Base-by-base conservation (phyloP, 1,140 invertebrate genomes). In the Lasaia peninsularis region DNA sequence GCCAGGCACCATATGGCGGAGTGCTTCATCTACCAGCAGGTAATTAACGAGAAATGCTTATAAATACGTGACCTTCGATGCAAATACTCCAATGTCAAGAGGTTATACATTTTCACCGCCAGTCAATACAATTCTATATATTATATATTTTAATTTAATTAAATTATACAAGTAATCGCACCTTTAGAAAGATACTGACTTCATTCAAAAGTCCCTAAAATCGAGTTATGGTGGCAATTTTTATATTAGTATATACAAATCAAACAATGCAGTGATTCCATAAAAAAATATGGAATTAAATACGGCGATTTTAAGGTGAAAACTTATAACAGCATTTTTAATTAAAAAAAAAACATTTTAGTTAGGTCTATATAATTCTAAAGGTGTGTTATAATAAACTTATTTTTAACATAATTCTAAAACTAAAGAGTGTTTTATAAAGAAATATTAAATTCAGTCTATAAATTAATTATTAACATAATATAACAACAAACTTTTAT, bases 1-100 rank as follows among this genome's bases (percentile, higher is more conserved):
- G 72, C 70, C 69, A 80, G 71, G 73, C 75, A 78, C 75, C 73
- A 62, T 61, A 65, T 63, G 75, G 73, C 64, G 71, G 37, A 32
- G 12, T 57, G 57, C 57, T 59, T 53, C 21, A 48, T 50, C 44
- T 24, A 31, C 52, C 34, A 52, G 16, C 48, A 33, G n/a, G 6
- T 14, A 5, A 35, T 35, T 12, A 35, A 35, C 16, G 37, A 18
- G 5, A 44, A 44, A 20, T 44, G 37, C 37, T 40, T 20, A 44
- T 44, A 44, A 44, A 44, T 44, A 44, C 37, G 18, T 20, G 37
- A 11, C 16, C 14, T 44, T 2, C 16, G 18, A 20, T n/a, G 9
- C 9, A 18, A 18, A 44, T 44, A 44, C 18, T 20, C 18, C 18
- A 44, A 10, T 20, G 11, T 44, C 16, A 10, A 31, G 18, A 44